phyloP scores from a whole-genome alignment of 2,797 vertebrate species.

The Siniperca obscura region DNA sequence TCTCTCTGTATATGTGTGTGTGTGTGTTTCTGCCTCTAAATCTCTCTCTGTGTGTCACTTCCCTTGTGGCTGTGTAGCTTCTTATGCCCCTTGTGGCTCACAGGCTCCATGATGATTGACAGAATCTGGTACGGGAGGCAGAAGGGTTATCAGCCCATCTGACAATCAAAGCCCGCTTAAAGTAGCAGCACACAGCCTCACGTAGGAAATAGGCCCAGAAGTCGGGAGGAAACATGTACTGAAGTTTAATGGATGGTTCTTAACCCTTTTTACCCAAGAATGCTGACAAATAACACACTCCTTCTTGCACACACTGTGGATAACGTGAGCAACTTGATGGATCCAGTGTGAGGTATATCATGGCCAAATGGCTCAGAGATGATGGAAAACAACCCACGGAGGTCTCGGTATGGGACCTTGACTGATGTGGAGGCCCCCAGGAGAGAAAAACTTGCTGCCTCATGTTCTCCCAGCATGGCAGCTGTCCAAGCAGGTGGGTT shows the following conservation, averaged over 20 bases:
- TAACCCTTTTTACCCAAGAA: slow-evolving; percentile 13
- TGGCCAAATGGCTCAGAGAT: slow-evolving; percentile 17
- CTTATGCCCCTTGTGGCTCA: slow-evolving; percentile 47
- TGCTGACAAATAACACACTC: background rate
- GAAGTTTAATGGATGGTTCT: slow-evolving; percentile 31
- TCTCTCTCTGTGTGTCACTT: slow-evolving; percentile 43
- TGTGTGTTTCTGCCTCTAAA: slow-evolving; percentile 35
- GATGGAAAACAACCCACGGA: slow-evolving; percentile 12
- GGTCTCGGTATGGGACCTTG: slow-evolving; percentile 17
- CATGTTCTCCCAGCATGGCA: slow-evolving; percentile 44
- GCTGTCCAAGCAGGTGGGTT: slow-evolving; percentile 48
- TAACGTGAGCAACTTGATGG: background rate
- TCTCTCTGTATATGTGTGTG: slow-evolving; percentile 10
- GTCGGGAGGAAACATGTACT: slow-evolving; percentile 32
- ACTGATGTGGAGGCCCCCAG: slow-evolving; percentile 45
- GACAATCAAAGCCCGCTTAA: slow-evolving; percentile 75
- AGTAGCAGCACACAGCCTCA: slow-evolving; percentile 37
- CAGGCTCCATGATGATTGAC: slow-evolving; percentile 70
- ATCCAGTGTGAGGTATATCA: slow-evolving; percentile 20
- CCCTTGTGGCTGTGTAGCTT: slow-evolving; percentile 48
- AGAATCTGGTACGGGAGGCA: slow-evolving; percentile 64
- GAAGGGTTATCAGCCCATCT: slow-evolving; percentile 78
- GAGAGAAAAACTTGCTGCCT: slow-evolving; percentile 34
- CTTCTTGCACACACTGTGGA: background rate
- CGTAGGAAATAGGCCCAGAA: slow-evolving; percentile 29